Percentiles rank a stretch among this genome's conserved stretches.
phyloP scores from a whole-genome alignment of 2,797 vertebrate genomes.

The Pangasius macronema region DNA sequence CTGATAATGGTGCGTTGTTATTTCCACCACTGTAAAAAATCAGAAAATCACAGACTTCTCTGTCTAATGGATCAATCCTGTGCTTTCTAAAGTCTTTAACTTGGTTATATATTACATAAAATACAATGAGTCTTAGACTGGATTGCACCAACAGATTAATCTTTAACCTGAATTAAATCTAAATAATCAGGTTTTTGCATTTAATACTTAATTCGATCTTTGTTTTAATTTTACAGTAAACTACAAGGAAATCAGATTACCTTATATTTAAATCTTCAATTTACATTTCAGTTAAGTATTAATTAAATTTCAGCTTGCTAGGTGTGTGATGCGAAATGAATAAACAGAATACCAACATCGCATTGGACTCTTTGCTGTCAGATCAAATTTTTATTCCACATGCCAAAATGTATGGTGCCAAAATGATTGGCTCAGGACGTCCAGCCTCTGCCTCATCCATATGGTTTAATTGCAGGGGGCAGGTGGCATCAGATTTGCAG shows the following conservation, averaged over 20 bases:
- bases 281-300: background rate
- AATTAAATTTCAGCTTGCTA: background rate
- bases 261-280: background rate
- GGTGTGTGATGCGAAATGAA: background rate
- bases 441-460: slow-evolving; percentile 11
- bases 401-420: slow-evolving; percentile 23
- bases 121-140: background rate
- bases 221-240: background rate
- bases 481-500: slow-evolving; percentile 9
- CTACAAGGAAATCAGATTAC: background rate
- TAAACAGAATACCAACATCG: background rate
- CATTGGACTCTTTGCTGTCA: background rate
- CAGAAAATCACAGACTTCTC: background rate
- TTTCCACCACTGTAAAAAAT: background rate
- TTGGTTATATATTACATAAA: background rate
- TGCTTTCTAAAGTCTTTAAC: background rate
- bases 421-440: background rate
- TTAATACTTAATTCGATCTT: background rate
- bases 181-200: background rate
- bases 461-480: slow-evolving; percentile 33
- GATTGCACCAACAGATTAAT: background rate
- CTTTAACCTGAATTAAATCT: too few relatives aligned
- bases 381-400: background rate
- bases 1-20: background rate
- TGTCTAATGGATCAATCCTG: background rate